These are phyloP conservation scores for Chironomus striatipennis DNA, from an alignment of 1,140 invertebrate genomes.

Conservation along the genomic window DNA sequence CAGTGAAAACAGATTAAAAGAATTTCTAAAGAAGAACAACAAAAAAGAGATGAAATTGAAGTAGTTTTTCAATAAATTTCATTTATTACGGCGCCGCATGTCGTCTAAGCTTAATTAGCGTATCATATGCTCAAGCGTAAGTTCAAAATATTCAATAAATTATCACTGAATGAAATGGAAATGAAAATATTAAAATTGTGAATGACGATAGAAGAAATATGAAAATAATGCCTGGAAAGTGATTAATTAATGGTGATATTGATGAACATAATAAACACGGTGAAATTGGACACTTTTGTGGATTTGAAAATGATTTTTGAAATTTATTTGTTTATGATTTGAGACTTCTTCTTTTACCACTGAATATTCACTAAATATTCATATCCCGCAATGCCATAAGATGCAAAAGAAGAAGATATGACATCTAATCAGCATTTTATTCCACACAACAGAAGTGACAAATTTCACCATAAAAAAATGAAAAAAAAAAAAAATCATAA, in stretches of 20 bases:
- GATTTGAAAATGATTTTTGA: not conserved
- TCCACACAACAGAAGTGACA: too few relatives aligned
- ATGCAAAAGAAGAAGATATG: too few relatives aligned
- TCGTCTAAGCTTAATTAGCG: constrained; percentile 1
- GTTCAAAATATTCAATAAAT: constrained; percentile 15
- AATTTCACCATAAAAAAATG: not conserved
- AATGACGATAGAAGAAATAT: not conserved
- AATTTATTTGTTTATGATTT: too few relatives aligned
- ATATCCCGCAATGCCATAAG: too few relatives aligned
- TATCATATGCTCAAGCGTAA: not conserved
- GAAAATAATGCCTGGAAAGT: not conserved
- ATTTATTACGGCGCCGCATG: not conserved
- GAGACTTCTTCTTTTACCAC: too few relatives aligned
- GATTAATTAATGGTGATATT: not conserved
- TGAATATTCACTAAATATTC: too few relatives aligned
- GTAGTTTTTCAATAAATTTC: too few relatives aligned
- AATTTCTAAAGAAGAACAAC: too few relatives aligned
- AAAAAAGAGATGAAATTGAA: not conserved
- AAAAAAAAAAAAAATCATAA: not conserved
- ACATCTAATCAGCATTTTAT: too few relatives aligned
- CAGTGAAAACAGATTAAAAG: not conserved
- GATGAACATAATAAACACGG: not conserved
- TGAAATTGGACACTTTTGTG: not conserved
- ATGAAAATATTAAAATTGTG: not conserved
- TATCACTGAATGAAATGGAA: not conserved